Evolutionary conservation across 2,888 invertebrate species (phyloP).

Genomic region (Meteorus colon): DNA sequence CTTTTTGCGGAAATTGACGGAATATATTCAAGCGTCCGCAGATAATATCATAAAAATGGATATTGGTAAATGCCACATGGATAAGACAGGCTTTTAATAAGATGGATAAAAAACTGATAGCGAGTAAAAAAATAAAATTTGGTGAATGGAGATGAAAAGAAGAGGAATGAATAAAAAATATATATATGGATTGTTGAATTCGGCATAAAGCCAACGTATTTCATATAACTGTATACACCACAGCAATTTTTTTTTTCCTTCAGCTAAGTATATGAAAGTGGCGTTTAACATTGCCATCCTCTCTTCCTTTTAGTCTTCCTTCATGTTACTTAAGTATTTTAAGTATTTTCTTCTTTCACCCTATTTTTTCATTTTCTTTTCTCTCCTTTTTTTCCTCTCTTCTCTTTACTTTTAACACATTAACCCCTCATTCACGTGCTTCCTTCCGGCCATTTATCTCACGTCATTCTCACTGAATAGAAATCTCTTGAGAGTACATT

Average conservation of each 20-base stretch:
- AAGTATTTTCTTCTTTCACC: not conserved
- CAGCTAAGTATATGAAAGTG: not conserved
- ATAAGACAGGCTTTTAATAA: conserved; percentile 56
- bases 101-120: conserved; percentile 43
- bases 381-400: not conserved
- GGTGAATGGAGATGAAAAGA: not conserved
- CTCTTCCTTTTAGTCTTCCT: not conserved
- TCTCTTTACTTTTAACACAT: conserved; percentile 2
- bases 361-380: not conserved
- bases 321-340: conserved; percentile 12
- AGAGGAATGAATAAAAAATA: not conserved
- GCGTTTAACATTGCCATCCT: not conserved
- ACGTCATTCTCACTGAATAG: conserved; percentile 9
- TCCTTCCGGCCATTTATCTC: not conserved
- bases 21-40: conserved; percentile 27
- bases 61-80: conserved; percentile 32
- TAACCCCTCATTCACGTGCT: conserved; percentile 10
- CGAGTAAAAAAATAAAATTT: conserved; percentile 16
- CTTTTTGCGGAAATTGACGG: conserved; percentile 52
- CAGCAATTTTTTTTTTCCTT: not conserved
- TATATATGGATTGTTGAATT: conserved; percentile 8
- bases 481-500: not conserved
- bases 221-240: not conserved
- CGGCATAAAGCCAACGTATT: not conserved
- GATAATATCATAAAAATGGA: conserved; percentile 26